Conservation (phyloP, 2,888 invertebrate genomes). For the Teinopalpus imperialis region DNA sequence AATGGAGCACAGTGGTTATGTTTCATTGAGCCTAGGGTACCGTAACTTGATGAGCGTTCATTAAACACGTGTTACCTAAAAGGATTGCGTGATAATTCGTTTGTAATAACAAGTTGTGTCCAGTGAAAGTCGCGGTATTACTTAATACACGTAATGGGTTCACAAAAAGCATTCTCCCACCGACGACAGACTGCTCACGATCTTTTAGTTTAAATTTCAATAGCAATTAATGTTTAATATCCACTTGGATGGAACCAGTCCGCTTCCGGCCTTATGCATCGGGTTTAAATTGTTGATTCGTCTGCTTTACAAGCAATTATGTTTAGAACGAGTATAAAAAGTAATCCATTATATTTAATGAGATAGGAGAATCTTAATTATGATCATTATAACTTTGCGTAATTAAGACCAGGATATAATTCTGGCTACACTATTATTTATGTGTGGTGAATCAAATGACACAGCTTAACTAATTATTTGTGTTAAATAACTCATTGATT, state of each 20-base stretch:
- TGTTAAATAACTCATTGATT: background rate
- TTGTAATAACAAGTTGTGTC: constrained; percentile 59
- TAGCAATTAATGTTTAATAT: constrained; percentile 68
- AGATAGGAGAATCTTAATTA: background rate
- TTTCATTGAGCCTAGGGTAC: constrained; percentile 27
- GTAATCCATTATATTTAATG: constrained; percentile 10
- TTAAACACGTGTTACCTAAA: constrained; percentile 56
- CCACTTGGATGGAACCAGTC: constrained; percentile 62
- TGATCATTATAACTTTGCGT: background rate
- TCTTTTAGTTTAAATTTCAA: constrained; percentile 68
- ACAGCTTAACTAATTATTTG: background rate
- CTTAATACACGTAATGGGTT: constrained; percentile 61
- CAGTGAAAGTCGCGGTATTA: constrained; percentile 69
- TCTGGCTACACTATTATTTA: background rate
- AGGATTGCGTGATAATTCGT: constrained; percentile 62
- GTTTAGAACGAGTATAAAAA: constrained; percentile 13
- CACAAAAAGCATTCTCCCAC: constrained; percentile 49
- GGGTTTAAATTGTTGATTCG: constrained; percentile 1
- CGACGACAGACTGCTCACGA: constrained; percentile 40
- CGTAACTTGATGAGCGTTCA: constrained; percentile 29
- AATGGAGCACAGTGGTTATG: constrained; percentile 25
- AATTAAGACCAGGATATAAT: background rate
- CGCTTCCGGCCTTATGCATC: constrained; percentile 75
- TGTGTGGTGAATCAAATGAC: background rate
- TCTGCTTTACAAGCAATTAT: constrained; percentile 2